Evolutionary conservation across 2,797 vertebrate species (phyloP).

Genomic region (Odontamblyopus rebecca): DNA sequence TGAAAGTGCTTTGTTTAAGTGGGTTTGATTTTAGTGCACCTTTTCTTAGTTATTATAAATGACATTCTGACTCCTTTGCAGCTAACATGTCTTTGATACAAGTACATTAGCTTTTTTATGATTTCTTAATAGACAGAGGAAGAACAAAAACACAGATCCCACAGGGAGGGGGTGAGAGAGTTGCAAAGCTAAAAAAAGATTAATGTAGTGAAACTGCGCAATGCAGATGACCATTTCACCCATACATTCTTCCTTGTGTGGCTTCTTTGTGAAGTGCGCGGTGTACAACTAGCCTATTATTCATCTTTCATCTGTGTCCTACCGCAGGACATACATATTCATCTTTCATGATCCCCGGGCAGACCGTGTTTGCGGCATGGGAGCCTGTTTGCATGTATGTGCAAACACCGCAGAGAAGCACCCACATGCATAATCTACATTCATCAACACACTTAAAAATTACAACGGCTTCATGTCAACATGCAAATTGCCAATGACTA

Average conservation of each 20-base stretch:
- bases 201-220: conserved; percentile 26
- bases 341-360: conserved; percentile 40
- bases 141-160: conserved; percentile 24
- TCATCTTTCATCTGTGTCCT: conserved; percentile 43
- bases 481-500: conserved; percentile 60
- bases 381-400: conserved; percentile 37
- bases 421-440: conserved; percentile 58
- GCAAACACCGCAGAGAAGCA: conserved; percentile 28
- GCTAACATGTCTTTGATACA: conserved; percentile 41
- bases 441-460: conserved; percentile 61
- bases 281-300: conserved; percentile 33
- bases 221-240: conserved; percentile 33
- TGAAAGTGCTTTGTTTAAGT: conserved; percentile 26
- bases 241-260: conserved; percentile 14
- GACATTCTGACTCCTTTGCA: conserved; percentile 31
- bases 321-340: conserved; percentile 68
- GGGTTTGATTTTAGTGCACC: conserved; percentile 5
- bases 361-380: conserved; percentile 32
- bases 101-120: conserved; percentile 42
- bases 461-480: conserved; percentile 63
- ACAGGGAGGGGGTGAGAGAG: conserved; percentile 25
- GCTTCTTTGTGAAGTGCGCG: conserved; percentile 18
- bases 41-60: conserved; percentile 11
- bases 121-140: conserved; percentile 26
- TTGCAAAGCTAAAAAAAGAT: conserved; percentile 29